Percentiles rank a stretch among this genome's conserved stretches.
Evolutionary conservation across 2,888 invertebrate species (phyloP).

Genomic region (Lasioglossum marginatum): DNA sequence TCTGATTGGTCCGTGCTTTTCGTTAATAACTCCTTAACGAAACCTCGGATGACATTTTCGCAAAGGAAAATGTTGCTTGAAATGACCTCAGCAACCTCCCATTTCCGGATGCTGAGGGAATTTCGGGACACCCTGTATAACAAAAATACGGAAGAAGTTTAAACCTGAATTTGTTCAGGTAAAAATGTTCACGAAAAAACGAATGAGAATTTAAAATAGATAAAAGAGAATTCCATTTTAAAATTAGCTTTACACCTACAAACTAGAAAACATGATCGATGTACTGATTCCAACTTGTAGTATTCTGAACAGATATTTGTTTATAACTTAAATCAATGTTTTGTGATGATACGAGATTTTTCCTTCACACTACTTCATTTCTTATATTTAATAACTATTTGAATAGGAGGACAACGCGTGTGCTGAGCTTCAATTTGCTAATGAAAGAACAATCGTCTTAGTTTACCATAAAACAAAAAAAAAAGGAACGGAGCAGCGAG

Average conservation of each 20-base stretch:
- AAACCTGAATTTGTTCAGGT: neutral
- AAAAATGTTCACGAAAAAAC: too few species aligned
- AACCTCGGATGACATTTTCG: too few species aligned
- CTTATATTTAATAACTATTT: neutral
- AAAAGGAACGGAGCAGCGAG: neutral
- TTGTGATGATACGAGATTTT: neutral
- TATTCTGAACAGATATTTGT: neutral
- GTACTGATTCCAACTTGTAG: neutral
- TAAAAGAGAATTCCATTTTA: neutral
- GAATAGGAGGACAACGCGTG: neutral
- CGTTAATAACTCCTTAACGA: too few species aligned
- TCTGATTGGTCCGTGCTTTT: too few species aligned
- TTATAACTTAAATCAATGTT: neutral
- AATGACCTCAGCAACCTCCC: too few species aligned
- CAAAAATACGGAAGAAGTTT: neutral
- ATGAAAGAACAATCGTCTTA: constrained; percentile 1
- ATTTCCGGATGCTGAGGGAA: too few species aligned
- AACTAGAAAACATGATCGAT: neutral
- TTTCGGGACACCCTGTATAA: too few species aligned
- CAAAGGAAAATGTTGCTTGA: too few species aligned
- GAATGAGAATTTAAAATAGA: neutral
- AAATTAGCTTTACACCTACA: neutral
- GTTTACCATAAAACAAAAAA: neutral
- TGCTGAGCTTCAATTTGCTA: neutral
- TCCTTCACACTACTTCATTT: too few species aligned